Evolutionary conservation across 2,797 vertebrate species (phyloP).

Genomic region (Myotis vivesi): DNA sequence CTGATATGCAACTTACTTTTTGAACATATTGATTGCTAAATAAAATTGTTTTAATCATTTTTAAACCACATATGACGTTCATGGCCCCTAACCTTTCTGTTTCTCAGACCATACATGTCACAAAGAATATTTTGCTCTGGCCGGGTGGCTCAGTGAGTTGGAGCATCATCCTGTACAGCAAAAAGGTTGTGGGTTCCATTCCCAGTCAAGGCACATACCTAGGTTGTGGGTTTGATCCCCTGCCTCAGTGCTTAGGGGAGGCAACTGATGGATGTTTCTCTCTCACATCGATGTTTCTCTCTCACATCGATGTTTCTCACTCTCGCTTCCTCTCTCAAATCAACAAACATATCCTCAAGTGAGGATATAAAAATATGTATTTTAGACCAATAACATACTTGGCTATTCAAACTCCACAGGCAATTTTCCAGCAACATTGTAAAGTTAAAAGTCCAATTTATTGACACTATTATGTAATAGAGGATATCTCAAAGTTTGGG

Average conservation of each 20-base stretch:
- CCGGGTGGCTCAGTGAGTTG: too few relatives aligned
- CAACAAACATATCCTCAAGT: too few relatives aligned
- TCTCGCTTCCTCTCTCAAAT: too few relatives aligned
- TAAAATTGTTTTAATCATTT: background rate
- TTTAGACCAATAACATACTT: background rate
- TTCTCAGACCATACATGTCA: background rate
- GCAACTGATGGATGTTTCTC: too few relatives aligned
- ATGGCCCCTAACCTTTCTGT: background rate
- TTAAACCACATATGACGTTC: background rate
- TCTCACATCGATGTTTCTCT: too few relatives aligned
- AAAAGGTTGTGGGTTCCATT: too few relatives aligned
- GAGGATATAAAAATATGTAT: background rate
- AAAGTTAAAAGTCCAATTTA: background rate
- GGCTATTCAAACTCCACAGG: background rate
- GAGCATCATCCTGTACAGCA: too few relatives aligned
- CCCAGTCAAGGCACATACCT: too few relatives aligned
- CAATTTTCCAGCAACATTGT: background rate
- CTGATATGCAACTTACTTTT: background rate
- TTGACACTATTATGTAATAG: background rate
- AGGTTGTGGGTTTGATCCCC: too few relatives aligned
- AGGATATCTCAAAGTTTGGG: background rate
- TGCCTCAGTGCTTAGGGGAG: too few relatives aligned
- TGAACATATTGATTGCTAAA: background rate
- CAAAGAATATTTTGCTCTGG: background rate
- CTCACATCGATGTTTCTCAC: too few relatives aligned